phyloP scores from a whole-genome alignment of 2,888 invertebrate species.

The Rhamphomyia laevipes region DNA sequence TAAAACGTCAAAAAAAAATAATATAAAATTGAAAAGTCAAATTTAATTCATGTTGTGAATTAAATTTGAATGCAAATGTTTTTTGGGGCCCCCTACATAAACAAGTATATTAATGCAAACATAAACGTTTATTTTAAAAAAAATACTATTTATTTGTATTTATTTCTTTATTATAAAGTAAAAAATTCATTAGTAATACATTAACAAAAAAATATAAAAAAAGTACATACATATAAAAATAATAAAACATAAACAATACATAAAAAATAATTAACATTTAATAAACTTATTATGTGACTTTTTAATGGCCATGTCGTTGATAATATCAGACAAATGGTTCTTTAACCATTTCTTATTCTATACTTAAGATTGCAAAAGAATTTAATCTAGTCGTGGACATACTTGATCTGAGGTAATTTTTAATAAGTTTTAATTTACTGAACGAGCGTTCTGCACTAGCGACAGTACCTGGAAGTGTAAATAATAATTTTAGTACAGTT shows the following conservation, averaged over 20 bases:
- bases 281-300: neutral
- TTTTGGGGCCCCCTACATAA: neutral
- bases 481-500: neutral
- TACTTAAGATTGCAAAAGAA: neutral
- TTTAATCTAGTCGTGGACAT: neutral
- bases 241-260: no score
- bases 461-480: neutral
- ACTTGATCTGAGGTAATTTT: neutral
- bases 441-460: neutral
- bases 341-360: neutral
- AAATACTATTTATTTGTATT: no score
- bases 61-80: no score
- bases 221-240: no score
- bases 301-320: neutral
- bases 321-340: neutral
- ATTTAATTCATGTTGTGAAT: no score
- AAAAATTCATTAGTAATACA: neutral
- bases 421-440: neutral
- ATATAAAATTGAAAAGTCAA: no score
- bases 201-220: neutral
- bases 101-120: no score
- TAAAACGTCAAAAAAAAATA: no score
- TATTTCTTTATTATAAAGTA: no score
- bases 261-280: no score
- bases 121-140: no score